Evolutionary conservation across 2,797 vertebrate species (phyloP).

Genomic region (Gymnoscopelus microlampas): DNA sequence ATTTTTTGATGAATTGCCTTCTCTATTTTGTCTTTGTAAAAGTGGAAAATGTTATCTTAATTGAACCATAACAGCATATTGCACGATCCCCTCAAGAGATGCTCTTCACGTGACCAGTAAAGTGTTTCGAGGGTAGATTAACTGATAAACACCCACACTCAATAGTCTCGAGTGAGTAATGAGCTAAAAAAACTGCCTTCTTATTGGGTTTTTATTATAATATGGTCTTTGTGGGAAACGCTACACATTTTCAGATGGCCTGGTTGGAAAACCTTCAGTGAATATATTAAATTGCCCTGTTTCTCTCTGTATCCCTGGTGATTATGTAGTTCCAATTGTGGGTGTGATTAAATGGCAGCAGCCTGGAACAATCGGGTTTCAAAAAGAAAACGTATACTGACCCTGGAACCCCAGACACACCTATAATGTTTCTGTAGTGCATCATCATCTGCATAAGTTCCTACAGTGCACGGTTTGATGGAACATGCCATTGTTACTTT

Average conservation of each 20-base stretch:
- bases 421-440: neutral
- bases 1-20: no score
- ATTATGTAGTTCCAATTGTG: slow-evolving; percentile 56
- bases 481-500: slow-evolving; percentile 57
- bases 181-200: neutral
- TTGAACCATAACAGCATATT: neutral
- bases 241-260: neutral
- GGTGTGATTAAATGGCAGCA: slow-evolving; percentile 49
- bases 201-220: neutral
- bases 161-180: neutral
- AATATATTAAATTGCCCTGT: neutral
- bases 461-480: slow-evolving; percentile 4
- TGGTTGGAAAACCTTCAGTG: neutral
- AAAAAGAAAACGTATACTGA: no score
- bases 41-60: neutral
- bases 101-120: neutral
- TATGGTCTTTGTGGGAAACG: neutral
- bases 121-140: neutral
- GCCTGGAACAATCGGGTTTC: slow-evolving; percentile 32
- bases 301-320: slow-evolving; percentile 13
- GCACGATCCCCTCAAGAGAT: neutral
- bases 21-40: no score
- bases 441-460: neutral
- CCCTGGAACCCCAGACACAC: no score
- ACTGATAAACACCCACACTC: neutral